Evolutionary conservation across 2,888 invertebrate species (phyloP), one percentile per base, ranked within the genome.

Genomic region (Parascotia fuliginaria): DNA sequence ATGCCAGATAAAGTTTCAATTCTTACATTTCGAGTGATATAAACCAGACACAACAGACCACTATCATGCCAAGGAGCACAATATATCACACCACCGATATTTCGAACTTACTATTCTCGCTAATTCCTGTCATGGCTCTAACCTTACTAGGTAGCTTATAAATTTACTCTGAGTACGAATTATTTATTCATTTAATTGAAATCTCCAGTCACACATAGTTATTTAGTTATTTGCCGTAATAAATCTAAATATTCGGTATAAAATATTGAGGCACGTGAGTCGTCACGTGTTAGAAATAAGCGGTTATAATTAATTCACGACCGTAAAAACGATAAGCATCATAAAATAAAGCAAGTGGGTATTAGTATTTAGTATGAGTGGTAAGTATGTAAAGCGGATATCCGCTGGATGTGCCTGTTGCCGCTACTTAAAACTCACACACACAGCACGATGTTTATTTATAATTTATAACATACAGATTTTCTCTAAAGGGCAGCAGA

Each of bases 331-430:
- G 59, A 59, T 70, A 62, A 61, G 55, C 60, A 40, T 57, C 39
- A 42, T 52, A 42, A 47, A 60, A 43, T 61, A 60, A 55, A 56
- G 16, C 5, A 14, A 4, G 34, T 34, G 9, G 9, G 34, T 16
- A 16, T 49, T 52, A 63, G 71, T 75, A 67, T 65, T 83, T 82
- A 77, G 70, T 83, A 85, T 81, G 81, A 73, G 75, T 61, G 70
- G 71, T 67, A 73, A 67, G 76, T 73, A 65, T 68, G 74, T 70
- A 66, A 73, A 73, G 70, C 87, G 89, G 90, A 89, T 83, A 85
- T 88, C 89, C 87, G 83, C 75, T 79, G 78, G 75, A 52, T 73
- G 76, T 71, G 70, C 70, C 66, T 61, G 50, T 62, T 40, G 37
- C 52, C 59, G 44, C 60, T 42, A 59, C 66, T 55, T 41, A 1